Evolutionary conservation across 2,797 vertebrate genomes (phyloP).

Genomic region (Muscicapa comitata): DNA sequence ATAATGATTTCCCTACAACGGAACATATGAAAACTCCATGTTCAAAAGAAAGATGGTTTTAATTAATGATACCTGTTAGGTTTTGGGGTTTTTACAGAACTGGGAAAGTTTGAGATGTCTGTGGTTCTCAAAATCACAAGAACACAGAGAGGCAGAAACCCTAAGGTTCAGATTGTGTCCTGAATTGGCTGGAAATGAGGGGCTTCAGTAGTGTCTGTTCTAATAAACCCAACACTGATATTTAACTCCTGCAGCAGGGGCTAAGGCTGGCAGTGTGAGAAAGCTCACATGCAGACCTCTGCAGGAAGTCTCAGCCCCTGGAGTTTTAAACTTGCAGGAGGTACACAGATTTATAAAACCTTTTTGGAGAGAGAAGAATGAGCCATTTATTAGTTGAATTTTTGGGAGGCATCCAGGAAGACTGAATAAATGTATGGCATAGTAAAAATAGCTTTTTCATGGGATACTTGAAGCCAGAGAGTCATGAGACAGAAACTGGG

Average conservation of each 20-base stretch:
- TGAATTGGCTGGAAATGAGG: not conserved
- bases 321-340: not conserved
- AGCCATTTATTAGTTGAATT: not conserved
- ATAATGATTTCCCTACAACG: not conserved
- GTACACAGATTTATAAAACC: not conserved
- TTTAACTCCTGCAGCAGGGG: not conserved
- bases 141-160: not conserved
- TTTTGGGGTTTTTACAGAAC: rapidly evolving
- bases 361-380: not conserved
- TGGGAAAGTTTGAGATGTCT: not conserved
- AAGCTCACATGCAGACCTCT: not conserved
- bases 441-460: not conserved
- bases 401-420: not conserved
- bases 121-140: not conserved
- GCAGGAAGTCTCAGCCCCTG: not conserved
- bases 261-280: not conserved
- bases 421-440: not conserved
- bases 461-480: not conserved
- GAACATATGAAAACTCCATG: not conserved
- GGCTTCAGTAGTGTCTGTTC: not conserved
- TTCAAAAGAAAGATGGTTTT: not conserved
- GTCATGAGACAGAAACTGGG: not conserved
- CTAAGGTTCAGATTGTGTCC: not conserved
- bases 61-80: not conserved
- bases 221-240: not conserved